Conservation (phyloP, 2,888 invertebrate genomes). For the Caenorhabditis angaria region DNA sequence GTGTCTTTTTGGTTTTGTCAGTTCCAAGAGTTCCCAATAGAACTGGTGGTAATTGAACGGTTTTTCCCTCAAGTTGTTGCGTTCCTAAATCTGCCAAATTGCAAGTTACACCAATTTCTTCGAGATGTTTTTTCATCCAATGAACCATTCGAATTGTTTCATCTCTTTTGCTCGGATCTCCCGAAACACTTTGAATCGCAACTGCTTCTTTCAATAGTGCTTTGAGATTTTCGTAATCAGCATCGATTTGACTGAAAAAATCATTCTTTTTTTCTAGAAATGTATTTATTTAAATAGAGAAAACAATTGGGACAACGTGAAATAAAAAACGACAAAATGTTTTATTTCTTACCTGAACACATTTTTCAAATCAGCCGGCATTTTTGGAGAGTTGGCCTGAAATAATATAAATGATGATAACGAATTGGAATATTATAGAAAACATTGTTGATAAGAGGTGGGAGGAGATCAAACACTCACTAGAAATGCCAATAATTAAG, state of each 20-base stretch:
- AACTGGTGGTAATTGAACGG: slow-evolving; percentile 63
- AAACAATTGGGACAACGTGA: background rate
- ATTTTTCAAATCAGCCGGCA: slow-evolving; percentile 30
- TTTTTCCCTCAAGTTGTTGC: slow-evolving; percentile 51
- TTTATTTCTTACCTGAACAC: slow-evolving; percentile 33
- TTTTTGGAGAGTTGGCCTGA: slow-evolving; percentile 11
- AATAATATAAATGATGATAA: slow-evolving; percentile 9
- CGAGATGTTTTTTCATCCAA: slow-evolving; percentile 76
- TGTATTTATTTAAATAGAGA: background rate
- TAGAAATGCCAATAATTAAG: no score
- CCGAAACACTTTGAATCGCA: slow-evolving; percentile 91
- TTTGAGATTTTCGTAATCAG: slow-evolving; percentile 33
- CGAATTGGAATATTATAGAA: slow-evolving; percentile 7
- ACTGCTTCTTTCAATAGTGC: slow-evolving; percentile 79
- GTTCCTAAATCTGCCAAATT: slow-evolving; percentile 50
- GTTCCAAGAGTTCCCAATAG: slow-evolving; percentile 76
- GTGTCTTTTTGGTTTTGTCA: slow-evolving; percentile 87
- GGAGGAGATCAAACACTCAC: no score
- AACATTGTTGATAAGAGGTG: background rate
- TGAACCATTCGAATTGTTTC: slow-evolving; percentile 88
- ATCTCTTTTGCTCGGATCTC: slow-evolving; percentile 83
- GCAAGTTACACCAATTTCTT: slow-evolving; percentile 41
- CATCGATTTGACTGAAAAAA: slow-evolving; percentile 34
- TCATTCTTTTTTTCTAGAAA: background rate
- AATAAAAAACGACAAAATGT: no score